Percentiles rank a stretch among this genome's conserved stretches.
Evolutionary conservation across 2,113 vertebrate species (phyloP).

Genomic region (Serinus canaria): DNA sequence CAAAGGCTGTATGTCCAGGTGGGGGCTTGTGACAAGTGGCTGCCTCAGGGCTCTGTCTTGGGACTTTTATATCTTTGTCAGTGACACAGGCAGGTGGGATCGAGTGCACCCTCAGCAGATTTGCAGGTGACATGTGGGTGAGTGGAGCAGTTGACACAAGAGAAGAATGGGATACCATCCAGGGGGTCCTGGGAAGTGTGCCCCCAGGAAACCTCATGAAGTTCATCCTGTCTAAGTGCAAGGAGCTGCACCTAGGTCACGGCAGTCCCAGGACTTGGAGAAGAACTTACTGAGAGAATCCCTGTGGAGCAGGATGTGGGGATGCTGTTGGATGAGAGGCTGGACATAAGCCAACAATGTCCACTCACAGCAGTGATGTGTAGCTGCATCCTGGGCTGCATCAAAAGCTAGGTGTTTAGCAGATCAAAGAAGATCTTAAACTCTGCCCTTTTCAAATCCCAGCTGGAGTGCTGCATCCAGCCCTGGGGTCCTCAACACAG

Average conservation of each 20-base stretch:
- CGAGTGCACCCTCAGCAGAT: background rate
- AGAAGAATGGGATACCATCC: background rate
- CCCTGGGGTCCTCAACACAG: background rate
- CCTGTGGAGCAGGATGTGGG: too few species aligned
- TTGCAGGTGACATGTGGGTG: background rate
- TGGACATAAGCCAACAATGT: too few species aligned
- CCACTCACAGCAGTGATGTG: too few species aligned
- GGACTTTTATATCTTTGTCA: background rate
- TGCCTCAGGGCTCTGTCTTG: background rate
- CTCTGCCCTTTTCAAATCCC: too few species aligned
- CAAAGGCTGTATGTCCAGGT: background rate
- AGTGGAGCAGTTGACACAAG: too few species aligned
- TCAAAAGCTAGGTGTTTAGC: background rate
- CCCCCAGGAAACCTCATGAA: background rate
- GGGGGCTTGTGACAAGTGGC: background rate
- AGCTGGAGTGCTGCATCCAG: background rate
- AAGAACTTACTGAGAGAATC: background rate
- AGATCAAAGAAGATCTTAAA: background rate
- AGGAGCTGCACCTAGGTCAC: background rate
- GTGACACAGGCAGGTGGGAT: fast-evolving
- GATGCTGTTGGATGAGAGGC: background rate
- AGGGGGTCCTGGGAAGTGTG: background rate
- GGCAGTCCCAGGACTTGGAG: background rate
- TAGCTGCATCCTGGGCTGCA: background rate
- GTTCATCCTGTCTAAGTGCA: background rate